Conservation (phyloP, 2,113 vertebrate genomes). For the Neodon shergylaensis region DNA sequence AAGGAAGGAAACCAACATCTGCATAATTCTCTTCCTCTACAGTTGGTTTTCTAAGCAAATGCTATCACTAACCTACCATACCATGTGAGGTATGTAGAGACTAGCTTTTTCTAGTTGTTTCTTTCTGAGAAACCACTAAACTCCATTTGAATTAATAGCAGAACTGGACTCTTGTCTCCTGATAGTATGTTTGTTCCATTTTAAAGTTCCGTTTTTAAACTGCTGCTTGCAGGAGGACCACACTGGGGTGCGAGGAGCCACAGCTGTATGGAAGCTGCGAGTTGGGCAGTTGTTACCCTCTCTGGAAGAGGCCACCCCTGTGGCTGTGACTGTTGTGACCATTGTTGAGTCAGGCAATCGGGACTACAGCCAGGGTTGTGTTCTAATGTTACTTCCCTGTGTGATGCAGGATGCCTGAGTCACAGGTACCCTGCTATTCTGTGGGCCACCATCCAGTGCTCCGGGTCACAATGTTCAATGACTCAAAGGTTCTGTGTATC, state of each 20-base stretch:
- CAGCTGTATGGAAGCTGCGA: conserved; percentile 18
- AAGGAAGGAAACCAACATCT: background rate
- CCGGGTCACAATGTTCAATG: background rate
- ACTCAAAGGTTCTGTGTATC: background rate
- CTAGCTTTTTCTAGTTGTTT: background rate
- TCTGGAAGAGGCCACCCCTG: background rate
- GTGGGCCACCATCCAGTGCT: background rate
- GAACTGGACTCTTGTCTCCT: conserved; percentile 41
- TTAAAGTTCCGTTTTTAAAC: conserved; percentile 10
- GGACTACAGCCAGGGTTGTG: background rate
- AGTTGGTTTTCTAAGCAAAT: background rate
- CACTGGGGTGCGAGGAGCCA: conserved; percentile 35
- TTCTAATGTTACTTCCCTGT: background rate
- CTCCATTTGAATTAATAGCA: conserved; percentile 51
- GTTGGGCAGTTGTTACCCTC: too few species aligned
- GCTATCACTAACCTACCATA: background rate
- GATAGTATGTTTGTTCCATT: background rate
- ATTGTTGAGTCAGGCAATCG: too few species aligned
- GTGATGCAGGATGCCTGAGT: background rate
- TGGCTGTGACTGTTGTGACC: conserved; percentile 36
- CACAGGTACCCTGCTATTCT: background rate
- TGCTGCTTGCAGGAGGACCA: conserved; percentile 3
- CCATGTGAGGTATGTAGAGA: background rate
- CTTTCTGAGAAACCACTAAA: conserved; percentile 38
- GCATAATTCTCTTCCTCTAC: background rate